Conservation (phyloP, 1,140 invertebrate genomes). For the Drosophila serrata region DNA sequence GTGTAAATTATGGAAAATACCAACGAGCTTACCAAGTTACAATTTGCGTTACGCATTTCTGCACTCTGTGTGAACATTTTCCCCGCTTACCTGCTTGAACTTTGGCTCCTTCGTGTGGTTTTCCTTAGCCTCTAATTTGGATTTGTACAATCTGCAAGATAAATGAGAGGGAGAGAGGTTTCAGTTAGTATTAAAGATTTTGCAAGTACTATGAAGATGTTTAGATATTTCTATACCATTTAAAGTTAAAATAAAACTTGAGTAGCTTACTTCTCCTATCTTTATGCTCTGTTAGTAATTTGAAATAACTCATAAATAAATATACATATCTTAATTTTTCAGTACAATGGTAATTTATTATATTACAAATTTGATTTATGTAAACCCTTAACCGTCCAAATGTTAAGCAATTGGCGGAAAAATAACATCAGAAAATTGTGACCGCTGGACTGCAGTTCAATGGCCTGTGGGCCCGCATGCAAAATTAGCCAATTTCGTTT, state of each 20-base stretch:
- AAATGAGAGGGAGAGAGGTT: slow-evolving; percentile 9
- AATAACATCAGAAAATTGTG: slow-evolving; percentile 36
- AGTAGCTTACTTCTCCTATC: neutral
- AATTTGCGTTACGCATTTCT: slow-evolving; percentile 68
- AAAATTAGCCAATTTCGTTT: slow-evolving; percentile 56
- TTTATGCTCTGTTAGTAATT: neutral
- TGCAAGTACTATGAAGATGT: no score
- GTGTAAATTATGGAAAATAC: slow-evolving; percentile 47
- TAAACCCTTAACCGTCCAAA: slow-evolving; percentile 1
- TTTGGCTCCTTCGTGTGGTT: slow-evolving; percentile 55
- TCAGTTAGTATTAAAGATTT: neutral
- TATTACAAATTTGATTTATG: slow-evolving; percentile 11
- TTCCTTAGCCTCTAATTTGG: slow-evolving; percentile 29
- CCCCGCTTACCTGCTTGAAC: slow-evolving; percentile 62
- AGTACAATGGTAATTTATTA: neutral
- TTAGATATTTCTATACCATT: neutral
- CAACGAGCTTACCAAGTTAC: slow-evolving; percentile 56
- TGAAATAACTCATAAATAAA: neutral
- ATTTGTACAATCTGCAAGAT: slow-evolving; percentile 37
- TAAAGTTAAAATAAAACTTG: neutral
- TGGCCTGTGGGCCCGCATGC: slow-evolving; percentile 56
- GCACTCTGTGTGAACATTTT: slow-evolving; percentile 71
- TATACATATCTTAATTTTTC: neutral
- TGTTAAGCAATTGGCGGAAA: slow-evolving; percentile 40
- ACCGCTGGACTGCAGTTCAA: slow-evolving; percentile 55